Evolutionary conservation across 1,140 invertebrate genomes (phyloP), one percentile per base, ranked within the genome.

Genomic region (Conus betulinus): DNA sequence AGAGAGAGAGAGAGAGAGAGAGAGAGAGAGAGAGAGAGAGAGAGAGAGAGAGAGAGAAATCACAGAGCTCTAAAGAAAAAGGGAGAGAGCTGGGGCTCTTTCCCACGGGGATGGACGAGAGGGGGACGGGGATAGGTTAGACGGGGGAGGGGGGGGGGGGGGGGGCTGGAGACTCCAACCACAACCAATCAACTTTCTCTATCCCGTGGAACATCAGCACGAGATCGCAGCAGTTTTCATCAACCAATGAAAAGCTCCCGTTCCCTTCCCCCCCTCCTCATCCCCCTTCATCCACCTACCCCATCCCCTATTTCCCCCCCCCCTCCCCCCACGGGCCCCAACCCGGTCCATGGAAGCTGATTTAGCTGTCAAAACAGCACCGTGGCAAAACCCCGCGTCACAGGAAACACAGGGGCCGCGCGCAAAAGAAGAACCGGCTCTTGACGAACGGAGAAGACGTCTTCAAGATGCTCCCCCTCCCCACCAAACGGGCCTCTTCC

Each of bases 281-380:
- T 82, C 6, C 15, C 79, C 51, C 39, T 27, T 17, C 39, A n/a
- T 82, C 39, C 51, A 11, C 23, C 25, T 20, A 8, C 15, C 17
- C 51, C 25, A 10, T 5, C 51, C 17, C 39, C 3, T 51, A 8
- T 55, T 3, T 55, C 17, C 51, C 39, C 23, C 25, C 23, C 17
- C 53, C 11, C 57, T 5, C 6, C 79, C 79, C 79, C 39, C 39
- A 53, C 11, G 79, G 79, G 51, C 27, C 23, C 55, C 51, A 81
- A 6, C 3, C 11, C 13, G 13, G 11, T 27, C 23, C 39, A 7
- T 17, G 13, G 51, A 15, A 39, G 79, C 51, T 53, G 79, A 81
- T 51, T 81, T 81, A 81, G 79, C 79, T 81, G 79, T 81, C 27
- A 81, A 81, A 81, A 81, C 79, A 81, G 39, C 79, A 53, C 76